Percentiles rank a stretch among this genome's conserved stretches.
These are phyloP conservation scores for Apoderus coryli DNA, from an alignment of 2,888 invertebrate genomes.

Conservation along the genomic window DNA sequence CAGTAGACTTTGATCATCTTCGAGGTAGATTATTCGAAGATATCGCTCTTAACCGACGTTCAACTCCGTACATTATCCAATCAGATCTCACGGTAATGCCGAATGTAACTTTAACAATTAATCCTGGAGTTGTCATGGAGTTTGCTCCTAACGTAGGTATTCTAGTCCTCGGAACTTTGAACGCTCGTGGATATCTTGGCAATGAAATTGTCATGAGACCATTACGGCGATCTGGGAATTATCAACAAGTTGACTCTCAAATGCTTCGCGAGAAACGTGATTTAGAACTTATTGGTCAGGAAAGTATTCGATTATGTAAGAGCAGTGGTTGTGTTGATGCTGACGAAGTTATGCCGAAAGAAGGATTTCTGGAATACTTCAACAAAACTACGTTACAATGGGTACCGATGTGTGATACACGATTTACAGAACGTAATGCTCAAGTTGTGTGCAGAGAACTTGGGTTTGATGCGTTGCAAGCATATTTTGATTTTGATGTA, in stretches of 20 bases:
- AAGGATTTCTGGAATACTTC: slow-evolving; percentile 90
- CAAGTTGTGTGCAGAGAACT: slow-evolving; percentile 92
- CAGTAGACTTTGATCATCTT: slow-evolving; percentile 48
- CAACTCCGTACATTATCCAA: slow-evolving; percentile 57
- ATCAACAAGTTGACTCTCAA: slow-evolving; percentile 10
- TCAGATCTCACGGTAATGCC: slow-evolving; percentile 97
- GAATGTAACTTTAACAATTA: slow-evolving; percentile 68
- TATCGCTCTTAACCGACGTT: slow-evolving; percentile 43
- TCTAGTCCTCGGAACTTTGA: slow-evolving; percentile 78
- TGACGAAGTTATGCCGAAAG: slow-evolving; percentile 40
- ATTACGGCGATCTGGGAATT: slow-evolving; percentile 29
- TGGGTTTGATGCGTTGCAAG: slow-evolving; percentile 77
- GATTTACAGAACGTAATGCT: slow-evolving; percentile 89
- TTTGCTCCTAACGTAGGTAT: slow-evolving; percentile 94
- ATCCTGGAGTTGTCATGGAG: slow-evolving; percentile 80
- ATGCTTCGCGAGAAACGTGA: slow-evolving; percentile 19
- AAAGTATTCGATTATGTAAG: slow-evolving; percentile 60
- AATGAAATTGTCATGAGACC: slow-evolving; percentile 70
- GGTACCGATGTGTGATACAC: slow-evolving; percentile 88
- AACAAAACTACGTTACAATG: slow-evolving; percentile 91
- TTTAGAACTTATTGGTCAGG: slow-evolving; percentile 38
- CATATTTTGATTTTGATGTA: slow-evolving; percentile 73
- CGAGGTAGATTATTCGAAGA: slow-evolving; percentile 64
- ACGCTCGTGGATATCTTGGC: slow-evolving; percentile 64
- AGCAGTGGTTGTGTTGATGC: slow-evolving; percentile 52